Base-by-base conservation (phyloP, 1,140 invertebrate species). In the Trichogramma pretiosum region DNA sequence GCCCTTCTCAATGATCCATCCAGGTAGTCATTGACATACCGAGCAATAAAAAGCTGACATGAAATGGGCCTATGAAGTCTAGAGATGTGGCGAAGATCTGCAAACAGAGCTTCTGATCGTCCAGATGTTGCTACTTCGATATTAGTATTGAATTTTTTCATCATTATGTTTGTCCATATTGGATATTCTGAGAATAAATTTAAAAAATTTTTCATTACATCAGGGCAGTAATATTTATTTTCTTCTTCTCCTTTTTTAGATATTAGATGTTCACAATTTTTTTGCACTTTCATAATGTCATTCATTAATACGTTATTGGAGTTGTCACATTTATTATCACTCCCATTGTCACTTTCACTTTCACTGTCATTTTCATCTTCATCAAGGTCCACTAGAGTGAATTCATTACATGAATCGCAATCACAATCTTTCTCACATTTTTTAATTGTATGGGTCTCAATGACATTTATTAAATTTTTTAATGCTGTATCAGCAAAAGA, bases 181-280 rank as follows among this genome's bases (percentile, higher is more conserved):
- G 17, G n/a, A 22, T 14, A 42, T 32, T 42, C 18, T 21, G 21
- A 1, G 21, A 26, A 42, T 16, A 40, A 17, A 11, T n/a, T 10
- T 14, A 3, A 18, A 17, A 40, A 40, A 28, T 40, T 40, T 16
- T 26, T 17, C 2, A 40, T 11, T 8, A 42, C 13, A n/a, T 42
- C 28, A 32, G 40, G 28, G 22, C 28, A 42, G 28, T 30, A 33
- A 42, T 21, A 42, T 8, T 30, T 1, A 42, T 42, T 42, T 32
- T 32, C 13, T 32, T 42, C 33, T n/a, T n/a, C n/a, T n/a, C n/a
- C n/a, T n/a, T n/a, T n/a, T n/a, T n/a, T n/a, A n/a, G n/a, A n/a
- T n/a, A n/a, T n/a, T n/a, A n/a, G n/a, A n/a, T n/a, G n/a, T n/a
- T n/a, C n/a, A n/a, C n/a, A n/a, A 11, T 4, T 33, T 28, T 19